phyloP scores from a whole-genome alignment of 2,888 invertebrate species.

The Amiota minor region DNA sequence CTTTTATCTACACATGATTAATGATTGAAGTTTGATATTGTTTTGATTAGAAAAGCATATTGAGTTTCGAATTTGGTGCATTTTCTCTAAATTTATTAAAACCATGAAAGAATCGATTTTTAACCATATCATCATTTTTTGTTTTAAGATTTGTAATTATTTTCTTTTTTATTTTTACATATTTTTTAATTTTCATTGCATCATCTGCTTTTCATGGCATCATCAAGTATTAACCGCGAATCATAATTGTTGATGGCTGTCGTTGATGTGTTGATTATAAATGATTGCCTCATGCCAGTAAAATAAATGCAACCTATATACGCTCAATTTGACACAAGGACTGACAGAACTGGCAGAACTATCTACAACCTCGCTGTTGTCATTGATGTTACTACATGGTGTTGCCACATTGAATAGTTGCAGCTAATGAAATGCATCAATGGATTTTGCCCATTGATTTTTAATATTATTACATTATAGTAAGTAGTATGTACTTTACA shows the following conservation, averaged over 20 bases:
- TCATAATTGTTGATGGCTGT: conserved; percentile 10
- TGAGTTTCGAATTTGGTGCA: neutral
- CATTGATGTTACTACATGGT: neutral
- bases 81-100: neutral
- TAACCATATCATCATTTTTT: neutral
- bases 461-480: neutral
- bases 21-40: neutral
- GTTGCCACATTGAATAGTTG: neutral
- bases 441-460: conserved; percentile 10
- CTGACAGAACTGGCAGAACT: neutral
- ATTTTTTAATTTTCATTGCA: neutral
- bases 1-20: conserved; percentile 2
- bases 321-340: conserved; percentile 3
- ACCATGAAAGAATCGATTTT: neutral
- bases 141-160: neutral
- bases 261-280: conserved; percentile 18
- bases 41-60: neutral
- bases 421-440: conserved; percentile 25
- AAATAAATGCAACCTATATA: neutral
- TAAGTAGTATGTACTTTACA: no score
- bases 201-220: neutral
- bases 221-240: conserved; percentile 6
- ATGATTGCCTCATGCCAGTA: conserved; percentile 9
- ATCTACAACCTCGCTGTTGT: neutral
- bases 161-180: neutral